A percentile compares a stretch with the other conserved stretches of the same genome.
Evolutionary conservation across 2,797 vertebrate species (phyloP).

Genomic region (Sylvilagus floridanus): DNA sequence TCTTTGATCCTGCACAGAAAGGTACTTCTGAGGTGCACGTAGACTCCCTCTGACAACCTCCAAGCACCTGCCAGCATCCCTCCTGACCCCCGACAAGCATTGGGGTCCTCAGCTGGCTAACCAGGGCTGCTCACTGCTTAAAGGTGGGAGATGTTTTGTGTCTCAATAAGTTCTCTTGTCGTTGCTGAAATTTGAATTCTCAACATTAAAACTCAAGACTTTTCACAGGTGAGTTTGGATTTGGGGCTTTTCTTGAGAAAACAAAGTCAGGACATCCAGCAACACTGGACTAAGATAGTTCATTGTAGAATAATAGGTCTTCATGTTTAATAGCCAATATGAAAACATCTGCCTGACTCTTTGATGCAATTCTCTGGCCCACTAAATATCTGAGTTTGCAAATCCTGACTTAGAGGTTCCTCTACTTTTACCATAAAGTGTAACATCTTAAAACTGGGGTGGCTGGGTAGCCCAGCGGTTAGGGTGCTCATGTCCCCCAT

Average conservation of each 20-base stretch:
- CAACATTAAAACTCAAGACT: constrained; percentile 42
- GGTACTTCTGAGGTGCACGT: background rate
- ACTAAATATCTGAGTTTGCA: background rate
- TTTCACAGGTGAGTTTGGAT: background rate
- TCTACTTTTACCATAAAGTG: background rate
- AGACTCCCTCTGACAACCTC: background rate
- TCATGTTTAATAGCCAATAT: background rate
- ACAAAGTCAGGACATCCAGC: background rate
- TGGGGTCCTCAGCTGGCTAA: background rate
- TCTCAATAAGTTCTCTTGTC: background rate
- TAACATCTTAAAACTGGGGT: background rate
- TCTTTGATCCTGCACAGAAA: constrained; percentile 67
- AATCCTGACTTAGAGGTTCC: background rate
- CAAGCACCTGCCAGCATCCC: constrained; percentile 3
- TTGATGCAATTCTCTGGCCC: background rate
- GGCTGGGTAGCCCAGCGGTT: too few relatives aligned
- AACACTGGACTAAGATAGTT: background rate
- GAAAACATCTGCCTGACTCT: background rate
- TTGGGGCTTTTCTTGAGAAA: constrained; percentile 13
- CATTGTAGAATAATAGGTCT: background rate
- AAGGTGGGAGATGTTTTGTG: background rate
- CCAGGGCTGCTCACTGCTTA: background rate
- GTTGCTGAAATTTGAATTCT: background rate
- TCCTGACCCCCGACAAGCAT: background rate
- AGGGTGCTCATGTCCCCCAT: too few relatives aligned